Evolutionary conservation across 35 echinoderm and acorn worm genomes (phyloP).

Genomic region (Diadema setosum): DNA sequence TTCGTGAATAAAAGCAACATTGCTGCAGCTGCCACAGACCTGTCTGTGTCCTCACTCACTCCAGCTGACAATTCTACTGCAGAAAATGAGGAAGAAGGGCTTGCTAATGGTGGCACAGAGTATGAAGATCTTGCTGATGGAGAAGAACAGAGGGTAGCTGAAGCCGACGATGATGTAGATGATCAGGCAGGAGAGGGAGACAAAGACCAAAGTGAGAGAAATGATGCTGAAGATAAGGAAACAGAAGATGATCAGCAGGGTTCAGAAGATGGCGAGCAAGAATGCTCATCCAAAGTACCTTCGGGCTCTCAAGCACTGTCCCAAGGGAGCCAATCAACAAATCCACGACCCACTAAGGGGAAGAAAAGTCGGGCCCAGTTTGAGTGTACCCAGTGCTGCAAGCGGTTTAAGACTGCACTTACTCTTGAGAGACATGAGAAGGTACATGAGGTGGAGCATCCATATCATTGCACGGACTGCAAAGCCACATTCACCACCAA

Average conservation of each 20-base stretch:
- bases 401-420: slow-evolving; percentile 77
- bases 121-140: background rate
- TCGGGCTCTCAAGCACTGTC: no score
- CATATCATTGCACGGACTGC: slow-evolving; percentile 85
- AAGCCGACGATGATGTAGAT: background rate
- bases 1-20: background rate
- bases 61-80: no score
- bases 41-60: no score
- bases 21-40: background rate
- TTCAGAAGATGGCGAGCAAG: background rate
- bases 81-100: background rate
- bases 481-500: slow-evolving; percentile 90
- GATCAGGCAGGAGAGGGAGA: background rate
- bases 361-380: slow-evolving; percentile 57
- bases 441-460: slow-evolving; percentile 87
- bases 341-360: slow-evolving; percentile 20
- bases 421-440: slow-evolving; percentile 75
- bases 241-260: background rate
- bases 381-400: slow-evolving; percentile 81
- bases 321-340: background rate
- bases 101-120: background rate
- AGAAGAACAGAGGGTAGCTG: background rate
- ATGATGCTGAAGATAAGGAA: background rate
- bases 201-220: background rate
- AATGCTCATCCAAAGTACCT: background rate